Base-by-base conservation (phyloP, 2,113 vertebrate genomes). In the Chloropsis hardwickii region DNA sequence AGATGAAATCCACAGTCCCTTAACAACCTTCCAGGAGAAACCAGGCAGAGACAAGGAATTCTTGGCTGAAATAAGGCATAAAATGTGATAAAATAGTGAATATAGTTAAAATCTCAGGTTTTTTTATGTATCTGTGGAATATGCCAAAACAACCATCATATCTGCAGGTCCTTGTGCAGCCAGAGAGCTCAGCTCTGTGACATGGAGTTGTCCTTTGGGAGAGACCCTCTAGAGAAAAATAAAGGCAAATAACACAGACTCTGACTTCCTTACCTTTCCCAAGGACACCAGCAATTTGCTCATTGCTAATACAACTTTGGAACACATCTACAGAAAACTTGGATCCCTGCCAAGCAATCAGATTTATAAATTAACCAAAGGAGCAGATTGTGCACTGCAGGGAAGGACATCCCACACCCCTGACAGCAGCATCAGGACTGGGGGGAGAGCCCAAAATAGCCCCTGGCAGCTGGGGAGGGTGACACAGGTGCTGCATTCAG, bases 261-360 rank as follows among this genome's bases (percentile, higher is more conserved):
- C 35, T 39, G 58, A 12, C 51, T 88, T 73, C 81, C 39, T 74
- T 83, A 88, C 92, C 88, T 86, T 81, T 96, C 67, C 86, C 82
- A 96, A 94, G 92, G 93, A 93, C 93, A 74, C 28, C 76, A 76
- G 82, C 44, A 53, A 35, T 86, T 77, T 86, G 64, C 51, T 94
- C 76, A n/a, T 47, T 39, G 76, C 93, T 90, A 60, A 48, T 71
- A 67, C 60, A 83, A 67, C 94, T 78, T 67, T 37, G 77, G 72
- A 74, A 29, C n/a, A 23, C 71, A 48, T 74, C 82, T 44, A 4
- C 12, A 1, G n/a, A 90, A 56, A 37, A 13, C 53, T 24, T 86
- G 94, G 57, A 33, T 54, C 39, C 33, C 64, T 86, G 86, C 94
- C 94, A 92, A 74, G 61, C 86, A 47, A 39, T 90, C 65, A 4